Base-by-base conservation (phyloP, 2,888 invertebrate species). In the Galeopsomyia nigrocyanea region DNA sequence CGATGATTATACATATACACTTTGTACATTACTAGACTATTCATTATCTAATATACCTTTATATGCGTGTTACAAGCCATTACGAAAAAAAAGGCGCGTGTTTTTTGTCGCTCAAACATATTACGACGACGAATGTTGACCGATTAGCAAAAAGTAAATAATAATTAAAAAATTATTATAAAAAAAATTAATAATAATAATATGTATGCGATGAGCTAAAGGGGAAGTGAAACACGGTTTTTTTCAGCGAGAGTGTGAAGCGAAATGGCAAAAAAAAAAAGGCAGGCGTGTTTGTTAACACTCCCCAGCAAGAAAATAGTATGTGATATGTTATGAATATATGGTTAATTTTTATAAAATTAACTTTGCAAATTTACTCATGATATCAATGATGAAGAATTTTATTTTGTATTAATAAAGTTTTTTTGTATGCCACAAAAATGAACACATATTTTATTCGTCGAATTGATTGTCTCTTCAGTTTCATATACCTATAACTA, bases 121-220 rank as follows among this genome's bases (percentile, higher is more conserved):
- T 75, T 68, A 69, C 53, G 69, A 75, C 64, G 69, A 71, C 75
- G 69, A 78, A 74, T 73, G 75, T 77, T 78, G 73, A 75, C 73
- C 74, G 75, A 74, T 77, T 77, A 70, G 71, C 72, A 75, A 72
- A 73, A 74, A 69, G 60, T 39, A 7, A 76, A 77, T 71, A 75
- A 75, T 78, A 74, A 76, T 75, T 75, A 78, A 62, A 65, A 62
- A 74, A 21, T 60, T 39, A 39, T 39, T 39, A 39, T 39, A 39
- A 65, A 56, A 74, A 68, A 55, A 60, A 74, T 10, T 7, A 39
- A 62, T 71, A 56, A 68, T 49, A 49, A 64, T 61, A 51, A 68
- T 47, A 50, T 58, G 68, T 68, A 68, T 39, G 47, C 62, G 68
- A 55, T 71, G 67, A 67, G 46, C 17, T 53, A 19, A 17, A 65